Base-by-base conservation (phyloP, 1,140 invertebrate species). In the Babylonia areolata region DNA sequence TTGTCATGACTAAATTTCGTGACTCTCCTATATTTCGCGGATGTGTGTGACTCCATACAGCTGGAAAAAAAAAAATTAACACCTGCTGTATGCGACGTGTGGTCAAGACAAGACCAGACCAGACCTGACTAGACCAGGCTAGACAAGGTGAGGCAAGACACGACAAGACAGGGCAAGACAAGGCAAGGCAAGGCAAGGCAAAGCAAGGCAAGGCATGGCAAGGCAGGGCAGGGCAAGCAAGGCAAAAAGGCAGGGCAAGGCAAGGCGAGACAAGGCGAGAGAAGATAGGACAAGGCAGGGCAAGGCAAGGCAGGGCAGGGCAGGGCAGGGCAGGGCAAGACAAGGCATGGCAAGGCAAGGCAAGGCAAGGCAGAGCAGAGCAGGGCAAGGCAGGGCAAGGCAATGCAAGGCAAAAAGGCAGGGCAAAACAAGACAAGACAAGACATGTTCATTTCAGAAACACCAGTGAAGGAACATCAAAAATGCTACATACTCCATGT, bases 261-360 rank as follows among this genome's bases (percentile, higher is more conserved):
- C 83, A 84, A 40, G 69, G 83, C 54, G 35, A 33, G 69, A 40
- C 69, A 75, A 69, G 69, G 83, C 83, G 75, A 40, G 83, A 37
- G 37, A 84, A n/a, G 69, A 39, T 69, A 84, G 35, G 83, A 69
- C 39, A 84, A 40, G 83, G 83, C 83, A 84, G 69, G 69, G 64
- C 83, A 73, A 40, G 83, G 69, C 40, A 73, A 23, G 83, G 83
- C 69, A 84, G 64, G 83, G 83, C 69, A 84, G 37, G 83, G 69
- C 69, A 84, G 54, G 83, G 69, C 83, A 84, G 69, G 83, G 83
- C 83, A 84, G 33, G 83, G 69, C 69, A 84, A 40, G 64, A 40
- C 33, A 84, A 40, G 58, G 69, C 69, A 75, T 9, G 37, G 54
- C 69, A 73, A 20, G 64, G 83, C 69, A 84, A 69, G 28, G 64